Evolutionary conservation across 1,140 invertebrate species (phyloP), one percentile per base, ranked within the genome.

Genomic region (Eriosoma lanigerum): DNA sequence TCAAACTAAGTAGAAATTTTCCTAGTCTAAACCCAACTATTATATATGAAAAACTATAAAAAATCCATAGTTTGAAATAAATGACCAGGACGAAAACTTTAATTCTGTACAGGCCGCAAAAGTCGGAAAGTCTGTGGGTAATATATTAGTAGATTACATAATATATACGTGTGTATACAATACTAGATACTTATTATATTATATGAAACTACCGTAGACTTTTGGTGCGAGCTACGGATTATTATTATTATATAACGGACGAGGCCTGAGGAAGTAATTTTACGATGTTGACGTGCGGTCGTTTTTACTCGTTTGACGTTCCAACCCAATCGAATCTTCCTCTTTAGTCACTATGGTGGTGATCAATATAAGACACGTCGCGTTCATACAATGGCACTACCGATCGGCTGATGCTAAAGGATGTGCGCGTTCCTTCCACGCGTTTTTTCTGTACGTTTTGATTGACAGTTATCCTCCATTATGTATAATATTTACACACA

Each of bases 401-500:
- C 62, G 32, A 21, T 21, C 38, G 32, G 62, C 62, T 4, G n/a
- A n/a, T n/a, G n/a, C n/a, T n/a, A n/a, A 44, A 66, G 32, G 62
- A n/a, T n/a, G n/a, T n/a, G 62, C 1, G 62, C 62, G n/a, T 64
- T 19, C 19, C 9, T n/a, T n/a, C 1, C 19, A 44, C 32, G 19
- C 62, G 21, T n/a, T 38, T 66, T 38, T n/a, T 32, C 10, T 38
- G 19, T 19, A 1, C n/a, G 13, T 68, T 68, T 21, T 46, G 64
- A 68, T 46, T 68, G 64, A 68, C 64, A 68, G 64, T 68, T 46
- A 68, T 46, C 62, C 32, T 64, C 38, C 17, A 46, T n/a, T 24
- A 46, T 68, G 13, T 4, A 1, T 38, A 38, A 38, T 38, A 38
- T 38, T 38, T 19, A 12, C 32, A 21, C n/a, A 44, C n/a, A 9